Evolutionary conservation across 2,113 vertebrate species (phyloP), one percentile per base, ranked within the genome.

Genomic region (Phaethon lepturus): DNA sequence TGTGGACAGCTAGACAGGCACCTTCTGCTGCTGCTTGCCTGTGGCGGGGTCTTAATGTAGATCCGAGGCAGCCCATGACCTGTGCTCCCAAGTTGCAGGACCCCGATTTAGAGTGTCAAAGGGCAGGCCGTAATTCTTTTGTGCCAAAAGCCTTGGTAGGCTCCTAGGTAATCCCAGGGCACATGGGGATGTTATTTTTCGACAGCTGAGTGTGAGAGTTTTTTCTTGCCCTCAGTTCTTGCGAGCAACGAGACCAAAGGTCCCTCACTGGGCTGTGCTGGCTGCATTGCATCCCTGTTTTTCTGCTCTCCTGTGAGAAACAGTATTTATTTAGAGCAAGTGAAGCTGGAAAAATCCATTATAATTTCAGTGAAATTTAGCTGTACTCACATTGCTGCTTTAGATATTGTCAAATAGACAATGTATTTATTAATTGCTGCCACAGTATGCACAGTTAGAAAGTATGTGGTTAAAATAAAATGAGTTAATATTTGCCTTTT

Each of bases 311-410:
- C 47, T n/a, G 19, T 53, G 53, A 72, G 59, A 56, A 52, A 45
- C 15, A 22, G 23, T 31, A 17, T 75, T 91, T 78, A 17, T 67
- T 49, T 88, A 64, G 52, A 84, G 33, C 40, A 29, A 12, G 25
- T 60, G 73, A 87, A 89, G 49, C 50, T 91, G 79, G 58, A 88
- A 92, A 78, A 75, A 88, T 64, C 50, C 42, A n/a, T 82, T 78
- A 18, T 8, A 7, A 11, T 86, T 80, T 69, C 55, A 69, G 31
- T 83, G 49, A 74, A 63, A 62, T 92, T 52, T 82, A 58, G 23
- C 67, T 76, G 4, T 58, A 24, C 92, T 76, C 59, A 47, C 0
- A 0, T 31, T 2, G 2, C 68, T 72, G 8, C 40, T 71, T 87
- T 75, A 33, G 44, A 11, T 60, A 24, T 78, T 85, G 71, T 89